Evolutionary conservation across 2,113 vertebrate species (phyloP), one percentile per base, ranked within the genome.

Genomic region (Leptobrachium leishanense): DNA sequence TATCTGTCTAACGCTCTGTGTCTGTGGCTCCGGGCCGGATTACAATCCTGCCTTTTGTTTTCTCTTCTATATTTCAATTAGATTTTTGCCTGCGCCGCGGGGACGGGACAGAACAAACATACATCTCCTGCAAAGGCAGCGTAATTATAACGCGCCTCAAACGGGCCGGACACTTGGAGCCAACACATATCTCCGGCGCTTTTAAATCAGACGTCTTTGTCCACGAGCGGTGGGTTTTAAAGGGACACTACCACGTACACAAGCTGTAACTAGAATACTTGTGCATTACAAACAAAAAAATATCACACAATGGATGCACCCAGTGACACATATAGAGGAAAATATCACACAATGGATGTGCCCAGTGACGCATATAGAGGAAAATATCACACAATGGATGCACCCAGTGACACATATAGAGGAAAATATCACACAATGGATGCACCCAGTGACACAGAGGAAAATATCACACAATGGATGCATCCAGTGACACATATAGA

Each of bases 21-120:
- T 55, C 8, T 20, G 43, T 44, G 43, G 42, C 75, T 76, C 10
- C 65, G 39, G 75, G 75, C 46, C 40, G 54, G 39, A 43, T 50
- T 50, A 50, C 6, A 40, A 46, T 31, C 53, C 50, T 55, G 55
- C 39, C 20, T 42, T 65, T 57, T 66, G 46, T 75, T 75, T 75
- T 59, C 46, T 31, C 62, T 53, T 41, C 4, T 57, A 76, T 69
- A 55, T 69, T 59, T 59, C 54, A 59, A 53, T 77, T 69, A 69
- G 31, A 31, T 77, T 59, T 43, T 13, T 46, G 42, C n/a, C 57
- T 59, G 15, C 11, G 75, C 75, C 69, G 57, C 59, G 20, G 66
- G 75, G 75, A 66, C 75, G 43, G 55, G 15, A 69, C 44, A 68
- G 64, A 53, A 68, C 13, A 68, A 76, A 53, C 44, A 68, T 68